Base-by-base conservation (phyloP, 2,888 invertebrate genomes). In the Ptilodon capucinus region DNA sequence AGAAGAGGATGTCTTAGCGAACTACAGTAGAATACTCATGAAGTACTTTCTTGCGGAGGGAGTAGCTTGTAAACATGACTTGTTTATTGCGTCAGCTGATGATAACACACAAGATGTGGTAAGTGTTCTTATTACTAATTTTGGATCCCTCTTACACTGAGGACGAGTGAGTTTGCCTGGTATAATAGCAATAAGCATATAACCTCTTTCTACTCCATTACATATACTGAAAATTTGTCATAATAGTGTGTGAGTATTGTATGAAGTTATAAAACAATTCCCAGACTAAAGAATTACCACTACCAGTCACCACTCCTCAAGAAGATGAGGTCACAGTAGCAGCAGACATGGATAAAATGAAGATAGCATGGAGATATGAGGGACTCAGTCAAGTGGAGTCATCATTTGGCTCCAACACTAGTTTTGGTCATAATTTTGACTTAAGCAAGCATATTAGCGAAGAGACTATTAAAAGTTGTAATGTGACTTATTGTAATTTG, bases 11-110 rank as follows among this genome's bases (percentile, higher is more conserved):
- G 92, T 92, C 4, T 93, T 94, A 75, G 95, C 94, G 7, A 94
- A 92, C 51, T 97, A 97, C 81, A 94, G 97, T 42, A 94, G 94
- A 78, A 92, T 97, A 41, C 84, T 98, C 64, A 84, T 94, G 16
- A 97, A 96, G 80, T 97, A 97, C 80, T 98, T 96, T 69, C 82
- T 97, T 57, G 96, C 97, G n/a, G 98, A 98, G 89, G 97, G 97
- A 32, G 88, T 97, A 14, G 92, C 94, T 18, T 94, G 93, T 56
- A 92, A 94, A 30, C 97, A 98, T 84, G 89, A 93, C 19, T 74
- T 96, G 19, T 93, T 96, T 53, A 77, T 97, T 52, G 95, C 95
- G 47, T 95, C 95, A 60, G 92, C 94, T 64, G 95, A 97, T 84
- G 91, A 92, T 48, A 92, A 93, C 71, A 94, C 95, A 17, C 77